phyloP scores from a whole-genome alignment of 2,888 invertebrate species.

The Cephus pygmeus region DNA sequence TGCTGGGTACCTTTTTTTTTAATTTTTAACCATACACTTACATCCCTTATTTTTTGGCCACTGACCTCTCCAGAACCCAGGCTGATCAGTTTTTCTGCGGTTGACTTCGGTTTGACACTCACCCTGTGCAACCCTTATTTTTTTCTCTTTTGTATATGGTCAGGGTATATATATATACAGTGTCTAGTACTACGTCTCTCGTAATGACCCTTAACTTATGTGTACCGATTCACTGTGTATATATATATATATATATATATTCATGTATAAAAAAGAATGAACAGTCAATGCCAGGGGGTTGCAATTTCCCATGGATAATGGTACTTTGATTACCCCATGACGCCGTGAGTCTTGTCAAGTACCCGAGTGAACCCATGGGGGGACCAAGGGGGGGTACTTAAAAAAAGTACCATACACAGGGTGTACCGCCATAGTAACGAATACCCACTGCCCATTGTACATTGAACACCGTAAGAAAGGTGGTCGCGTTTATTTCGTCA shows the following conservation, averaged over 20 bases:
- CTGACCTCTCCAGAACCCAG: background rate
- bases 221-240: conserved; percentile 2
- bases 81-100: conserved; percentile 54
- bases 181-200: conserved; percentile 28
- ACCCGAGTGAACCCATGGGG: conserved; percentile 46
- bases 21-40: no score
- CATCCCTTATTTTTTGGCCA: no score
- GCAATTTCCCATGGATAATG: conserved; percentile 65
- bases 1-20: no score
- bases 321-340: conserved; percentile 64
- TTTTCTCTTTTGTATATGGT: no score
- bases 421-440: background rate
- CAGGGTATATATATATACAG: background rate
- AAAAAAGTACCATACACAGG: background rate
- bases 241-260: conserved; percentile 40
- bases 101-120: conserved; percentile 56
- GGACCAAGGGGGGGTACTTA: background rate
- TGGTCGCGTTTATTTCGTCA: conserved; percentile 12
- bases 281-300: conserved; percentile 43
- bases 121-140: conserved; percentile 41
- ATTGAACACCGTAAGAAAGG: no score
- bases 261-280: no score
- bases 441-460: no score
- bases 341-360: conserved; percentile 60
- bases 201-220: conserved; percentile 36